phyloP scores from a whole-genome alignment of 92 coral and sea anemone genomes.

The Parazoanthus swiftii region DNA sequence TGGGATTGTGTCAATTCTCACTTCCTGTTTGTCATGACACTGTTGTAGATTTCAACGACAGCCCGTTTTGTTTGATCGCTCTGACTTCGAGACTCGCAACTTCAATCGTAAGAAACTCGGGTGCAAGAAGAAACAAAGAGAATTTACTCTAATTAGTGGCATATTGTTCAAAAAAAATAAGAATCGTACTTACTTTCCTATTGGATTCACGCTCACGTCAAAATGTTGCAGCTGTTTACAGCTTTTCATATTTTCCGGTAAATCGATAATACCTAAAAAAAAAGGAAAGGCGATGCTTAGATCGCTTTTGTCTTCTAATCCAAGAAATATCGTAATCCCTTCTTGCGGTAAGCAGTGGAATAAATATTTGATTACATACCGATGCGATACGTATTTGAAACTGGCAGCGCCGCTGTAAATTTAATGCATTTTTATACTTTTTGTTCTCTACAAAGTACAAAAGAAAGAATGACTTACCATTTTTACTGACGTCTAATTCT shows the following conservation, averaged over 20 bases:
- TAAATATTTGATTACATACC: slow-evolving; percentile 38
- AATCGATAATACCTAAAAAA: slow-evolving; percentile 80
- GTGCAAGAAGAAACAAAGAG: slow-evolving; percentile 15
- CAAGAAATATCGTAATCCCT: neutral
- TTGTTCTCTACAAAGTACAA: neutral
- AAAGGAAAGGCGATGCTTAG: neutral
- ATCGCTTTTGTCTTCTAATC: neutral
- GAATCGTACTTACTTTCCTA: slow-evolving; percentile 81
- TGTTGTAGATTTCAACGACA: neutral
- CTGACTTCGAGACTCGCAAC: neutral
- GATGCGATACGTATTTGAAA: slow-evolving; percentile 22
- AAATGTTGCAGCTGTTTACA: slow-evolving; percentile 84
- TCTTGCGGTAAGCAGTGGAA: neutral
- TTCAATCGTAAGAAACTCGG: neutral
- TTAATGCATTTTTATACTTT: neutral
- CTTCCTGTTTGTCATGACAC: slow-evolving; percentile 33
- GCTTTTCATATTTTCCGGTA: slow-evolving; percentile 87
- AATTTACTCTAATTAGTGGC: neutral
- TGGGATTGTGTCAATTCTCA: neutral
- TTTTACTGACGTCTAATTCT: slow-evolving; percentile 87
- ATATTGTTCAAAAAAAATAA: neutral
- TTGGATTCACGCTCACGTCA: slow-evolving; percentile 94
- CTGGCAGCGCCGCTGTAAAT: neutral
- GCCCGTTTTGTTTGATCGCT: neutral
- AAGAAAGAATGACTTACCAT: slow-evolving; percentile 61